Conservation (phyloP, 2,113 vertebrate genomes). For the Electrona antarctica region DNA sequence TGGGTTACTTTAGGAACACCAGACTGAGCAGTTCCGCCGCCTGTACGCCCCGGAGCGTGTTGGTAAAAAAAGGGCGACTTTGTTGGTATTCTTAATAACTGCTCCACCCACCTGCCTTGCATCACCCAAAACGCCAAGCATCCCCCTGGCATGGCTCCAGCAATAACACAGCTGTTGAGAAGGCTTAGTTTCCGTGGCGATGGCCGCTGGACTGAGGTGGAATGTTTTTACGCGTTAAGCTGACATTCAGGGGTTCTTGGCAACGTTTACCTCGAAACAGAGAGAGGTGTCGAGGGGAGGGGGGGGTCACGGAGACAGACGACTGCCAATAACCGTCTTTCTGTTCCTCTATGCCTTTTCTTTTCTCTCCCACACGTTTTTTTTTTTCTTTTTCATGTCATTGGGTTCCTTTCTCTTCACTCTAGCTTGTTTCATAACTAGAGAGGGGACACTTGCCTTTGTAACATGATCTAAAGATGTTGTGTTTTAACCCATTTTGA, state of each 20-base stretch:
- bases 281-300: background rate
- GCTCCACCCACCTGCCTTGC: slow-evolving; percentile 50
- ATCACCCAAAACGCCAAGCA: slow-evolving; percentile 59
- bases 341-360: slow-evolving; percentile 18
- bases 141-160: slow-evolving; percentile 78
- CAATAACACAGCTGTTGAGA: slow-evolving; percentile 87
- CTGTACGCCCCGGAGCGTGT: too few species aligned
- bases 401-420: slow-evolving; percentile 67
- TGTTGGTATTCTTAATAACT: slow-evolving; percentile 15
- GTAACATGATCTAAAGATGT: slow-evolving; percentile 63
- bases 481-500: too few species aligned
- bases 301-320: slow-evolving; percentile 50
- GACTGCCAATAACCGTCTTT: slow-evolving; percentile 62
- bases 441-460: slow-evolving; percentile 62
- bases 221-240: slow-evolving; percentile 76
- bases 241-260: slow-evolving; percentile 74
- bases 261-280: background rate
- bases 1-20: too few species aligned
- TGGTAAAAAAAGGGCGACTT: too few species aligned
- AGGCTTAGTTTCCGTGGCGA: slow-evolving; percentile 84
- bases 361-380: background rate
- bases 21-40: too few species aligned
- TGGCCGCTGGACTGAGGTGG: slow-evolving; percentile 67
- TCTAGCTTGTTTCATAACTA: slow-evolving; percentile 70
- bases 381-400: slow-evolving; percentile 37